Conservation (phyloP, 64 coral and sea anemone genomes). For the Orbicella faveolata region DNA sequence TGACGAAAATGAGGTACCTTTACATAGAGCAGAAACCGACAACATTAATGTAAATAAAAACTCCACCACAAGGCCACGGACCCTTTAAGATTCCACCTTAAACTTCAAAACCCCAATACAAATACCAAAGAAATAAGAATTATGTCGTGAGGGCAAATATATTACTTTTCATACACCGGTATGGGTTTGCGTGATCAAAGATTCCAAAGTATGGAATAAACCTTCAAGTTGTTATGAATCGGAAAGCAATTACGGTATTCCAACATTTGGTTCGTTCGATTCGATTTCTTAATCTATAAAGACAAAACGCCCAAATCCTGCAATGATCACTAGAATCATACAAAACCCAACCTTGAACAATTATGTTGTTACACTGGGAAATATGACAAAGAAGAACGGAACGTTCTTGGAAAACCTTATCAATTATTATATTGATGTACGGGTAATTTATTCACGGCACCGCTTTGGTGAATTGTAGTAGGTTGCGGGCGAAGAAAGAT, state of each 20-base stretch:
- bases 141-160: not conserved
- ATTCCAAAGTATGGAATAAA: conserved; percentile 11
- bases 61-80: not conserved
- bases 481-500: not conserved
- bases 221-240: conserved; percentile 16
- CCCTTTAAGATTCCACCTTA: not conserved
- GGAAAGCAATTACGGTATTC: not conserved
- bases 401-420: conserved; percentile 1
- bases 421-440: conserved; percentile 42
- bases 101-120: not conserved
- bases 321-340: not conserved
- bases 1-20: not conserved
- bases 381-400: not conserved
- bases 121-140: not conserved
- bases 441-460: conserved; percentile 43
- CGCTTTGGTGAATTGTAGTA: not conserved
- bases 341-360: not conserved
- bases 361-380: not conserved
- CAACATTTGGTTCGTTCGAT: not conserved
- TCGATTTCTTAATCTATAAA: not conserved
- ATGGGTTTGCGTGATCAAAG: conserved; percentile 21
- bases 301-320: not conserved
- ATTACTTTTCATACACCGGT: not conserved
- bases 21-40: not conserved
- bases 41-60: conserved; percentile 29